Percentiles rank a stretch among this genome's conserved stretches.
Evolutionary conservation across 2,888 invertebrate genomes (phyloP).

Genomic region (Dusona sp.): DNA sequence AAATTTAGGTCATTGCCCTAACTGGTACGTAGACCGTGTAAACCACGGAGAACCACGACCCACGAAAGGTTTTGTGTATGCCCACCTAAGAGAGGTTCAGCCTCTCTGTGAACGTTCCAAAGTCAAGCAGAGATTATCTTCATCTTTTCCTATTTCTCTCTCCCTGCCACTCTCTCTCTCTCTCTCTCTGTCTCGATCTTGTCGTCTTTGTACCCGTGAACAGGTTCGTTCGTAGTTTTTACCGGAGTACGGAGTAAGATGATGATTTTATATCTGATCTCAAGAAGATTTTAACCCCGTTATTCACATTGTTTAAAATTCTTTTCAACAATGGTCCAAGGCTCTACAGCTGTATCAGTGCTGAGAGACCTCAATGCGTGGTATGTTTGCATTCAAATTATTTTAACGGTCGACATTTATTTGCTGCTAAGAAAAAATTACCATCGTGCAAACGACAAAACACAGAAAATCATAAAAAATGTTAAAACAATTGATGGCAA

Average conservation of each 20-base stretch:
- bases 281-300: constrained; percentile 76
- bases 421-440: neutral
- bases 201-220: constrained; percentile 13
- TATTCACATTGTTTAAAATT: constrained; percentile 75
- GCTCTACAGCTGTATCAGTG: constrained; percentile 10
- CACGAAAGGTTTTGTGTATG: constrained; percentile 30
- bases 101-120: constrained; percentile 47
- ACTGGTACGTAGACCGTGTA: constrained; percentile 71
- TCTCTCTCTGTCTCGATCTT: constrained; percentile 6
- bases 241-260: neutral
- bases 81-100: constrained; percentile 35
- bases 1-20: constrained; percentile 82
- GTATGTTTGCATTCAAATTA: neutral
- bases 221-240: constrained; percentile 47
- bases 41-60: constrained; percentile 60
- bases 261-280: constrained; percentile 47
- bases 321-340: constrained; percentile 73
- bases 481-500: neutral
- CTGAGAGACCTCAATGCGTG: constrained; percentile 10
- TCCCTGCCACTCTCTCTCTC: neutral
- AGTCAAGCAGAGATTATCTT: constrained; percentile 42
- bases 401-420: neutral
- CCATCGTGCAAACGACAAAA: neutral
- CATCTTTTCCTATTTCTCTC: constrained; percentile 1
- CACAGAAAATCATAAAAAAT: neutral